Evolutionary conservation across 1,140 invertebrate genomes (phyloP), one percentile per base, ranked within the genome.

Genomic region (Euura saliciscinereae): DNA sequence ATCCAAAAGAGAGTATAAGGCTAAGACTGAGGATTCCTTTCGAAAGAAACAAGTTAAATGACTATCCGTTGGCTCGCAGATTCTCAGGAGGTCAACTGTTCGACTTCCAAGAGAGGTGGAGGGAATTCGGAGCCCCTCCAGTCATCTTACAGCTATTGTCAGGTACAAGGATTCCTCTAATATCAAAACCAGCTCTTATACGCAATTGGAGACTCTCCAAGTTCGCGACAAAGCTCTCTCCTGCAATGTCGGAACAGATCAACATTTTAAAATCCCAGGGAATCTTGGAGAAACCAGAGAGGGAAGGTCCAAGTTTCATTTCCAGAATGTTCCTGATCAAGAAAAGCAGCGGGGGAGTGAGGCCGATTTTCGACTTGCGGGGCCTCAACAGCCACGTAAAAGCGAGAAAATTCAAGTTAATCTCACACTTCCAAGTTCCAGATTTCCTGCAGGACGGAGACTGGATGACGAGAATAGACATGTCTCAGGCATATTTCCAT

Each of bases 401-500:
- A 59, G 64, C 73, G 65, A 80, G 67, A 42, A 59, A 70, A 28
- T 84, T 83, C 71, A 71, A 73, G n/a, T 72, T 83, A 42, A 76
- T 83, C 43, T 77, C 76, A 46, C 78, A 80, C 66, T 69, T 73
- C 64, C 71, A 74, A 46, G 70, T 80, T 45, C 77, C 80, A 67
- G 74, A 77, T 1, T 82, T 81, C 59, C 65, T 84, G 6, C 77
- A 83, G 51, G 43, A 66, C 11, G 68, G 74, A 68, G 82, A 84
- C 68, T 83, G 79, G 78, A 76, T 84, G 79, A 74, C 71, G 2
- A 78, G 78, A 44, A 51, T 86, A 44, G 81, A 84, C 67, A 64
- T 84, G 6, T 77, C 75, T n/a, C 78, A 80, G 44, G 80, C 80
- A 2, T 83, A 83, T 45, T 81, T 83, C 70, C 79, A 82, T 71